phyloP scores from a whole-genome alignment of 2,113 vertebrate genomes.

The Pygoscelis adeliae region DNA sequence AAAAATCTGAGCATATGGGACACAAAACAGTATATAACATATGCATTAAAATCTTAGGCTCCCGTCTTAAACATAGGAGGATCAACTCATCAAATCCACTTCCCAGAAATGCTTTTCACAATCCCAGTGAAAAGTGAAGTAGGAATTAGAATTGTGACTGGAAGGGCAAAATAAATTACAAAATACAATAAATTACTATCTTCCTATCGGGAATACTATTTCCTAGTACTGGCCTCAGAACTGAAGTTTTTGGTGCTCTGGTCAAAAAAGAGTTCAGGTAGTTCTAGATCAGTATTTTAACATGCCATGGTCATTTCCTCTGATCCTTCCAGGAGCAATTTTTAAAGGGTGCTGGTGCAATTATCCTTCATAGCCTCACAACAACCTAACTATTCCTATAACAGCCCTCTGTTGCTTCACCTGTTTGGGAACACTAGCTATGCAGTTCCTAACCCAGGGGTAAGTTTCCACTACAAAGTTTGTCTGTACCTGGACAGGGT shows the following conservation, averaged over 20 bases:
- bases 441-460: rapidly evolving
- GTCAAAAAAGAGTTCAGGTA: not conserved
- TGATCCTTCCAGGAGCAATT: not conserved
- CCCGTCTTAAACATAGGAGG: not conserved
- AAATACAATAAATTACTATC: not conserved
- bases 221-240: not conserved
- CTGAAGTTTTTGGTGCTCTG: not conserved
- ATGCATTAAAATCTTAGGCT: not conserved
- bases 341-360: not conserved
- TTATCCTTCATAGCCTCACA: not conserved
- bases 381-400: not conserved
- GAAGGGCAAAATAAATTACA: not conserved
- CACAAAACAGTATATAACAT: not conserved
- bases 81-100: not conserved
- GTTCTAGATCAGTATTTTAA: not conserved
- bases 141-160: not conserved
- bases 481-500: not conserved
- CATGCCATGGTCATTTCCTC: not conserved
- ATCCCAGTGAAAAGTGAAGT: not conserved
- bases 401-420: not conserved
- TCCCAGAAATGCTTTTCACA: not conserved
- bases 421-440: not conserved
- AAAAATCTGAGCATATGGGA: not conserved
- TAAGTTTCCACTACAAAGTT: not conserved
- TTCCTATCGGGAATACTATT: not conserved